Base-by-base conservation (phyloP, 1,140 invertebrate species). In the Heterodera schachtii region DNA sequence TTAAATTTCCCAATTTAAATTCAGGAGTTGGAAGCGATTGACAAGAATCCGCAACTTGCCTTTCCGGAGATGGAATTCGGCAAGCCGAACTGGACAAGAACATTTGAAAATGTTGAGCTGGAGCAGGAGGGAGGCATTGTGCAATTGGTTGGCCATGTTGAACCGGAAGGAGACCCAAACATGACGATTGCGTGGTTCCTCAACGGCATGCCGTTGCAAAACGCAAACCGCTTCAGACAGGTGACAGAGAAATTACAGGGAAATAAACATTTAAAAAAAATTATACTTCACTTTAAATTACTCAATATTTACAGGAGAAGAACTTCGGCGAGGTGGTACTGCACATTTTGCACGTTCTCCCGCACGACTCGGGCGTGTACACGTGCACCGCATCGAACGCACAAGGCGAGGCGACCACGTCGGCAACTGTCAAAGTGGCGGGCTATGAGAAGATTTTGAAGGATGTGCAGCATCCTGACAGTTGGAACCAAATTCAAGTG, bases 111-210 rank as follows among this genome's bases (percentile, higher is more conserved):
- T 69, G 81, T 88, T 21, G 88, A 89, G 49, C 74, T 86, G 41
- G 85, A 87, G 41, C 81, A 87, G 71, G 89, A 90, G 47, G 81
- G 76, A 16, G 57, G 46, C 43, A 84, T 75, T 66, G 82, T 82
- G 64, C 81, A 86, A 66, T 84, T 89, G 19, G 67, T 64, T 47
- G 87, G 95, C 85, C 92, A 95, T 70, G 90, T 97, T 78, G 95
- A 97, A 90, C 95, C 95, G 1, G 95, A 95, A 93, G 94, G 94
- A 44, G 95, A 97, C 91, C 95, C 95, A n/a, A 95, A 95, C 1
- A 95, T 97, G 94, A 92, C 94, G 87, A 95, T 97, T 4, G 95
- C 97, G 91, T 97, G 95, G 95, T 96, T 94, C 92, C 94, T 95
- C 82, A 96, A 97, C 91, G 95, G 95, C 47, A 93, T 93, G 85